Conservation (phyloP, 2,113 vertebrate species). For the Plectropomus leopardus region DNA sequence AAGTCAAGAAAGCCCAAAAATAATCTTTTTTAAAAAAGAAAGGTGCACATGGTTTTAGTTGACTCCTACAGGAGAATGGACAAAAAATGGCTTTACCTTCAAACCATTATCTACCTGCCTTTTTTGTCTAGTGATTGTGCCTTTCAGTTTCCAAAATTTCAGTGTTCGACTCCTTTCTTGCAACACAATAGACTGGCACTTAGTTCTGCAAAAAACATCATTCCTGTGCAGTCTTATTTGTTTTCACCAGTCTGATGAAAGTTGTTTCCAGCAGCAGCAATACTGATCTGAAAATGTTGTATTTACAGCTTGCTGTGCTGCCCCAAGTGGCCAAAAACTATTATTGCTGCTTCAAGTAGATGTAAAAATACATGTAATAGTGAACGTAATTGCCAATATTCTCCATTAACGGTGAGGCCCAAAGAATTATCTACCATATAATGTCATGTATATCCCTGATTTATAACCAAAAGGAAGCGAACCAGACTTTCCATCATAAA, state of each 20-base stretch:
- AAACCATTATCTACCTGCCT: background rate
- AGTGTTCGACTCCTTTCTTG: too few relatives aligned
- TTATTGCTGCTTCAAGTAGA: background rate
- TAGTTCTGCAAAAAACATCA: background rate
- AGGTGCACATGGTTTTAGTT: background rate
- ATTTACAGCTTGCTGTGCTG: background rate
- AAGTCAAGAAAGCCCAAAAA: too few relatives aligned
- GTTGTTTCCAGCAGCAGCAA: background rate
- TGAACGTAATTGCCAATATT: background rate
- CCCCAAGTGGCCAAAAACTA: background rate
- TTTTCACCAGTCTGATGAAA: background rate
- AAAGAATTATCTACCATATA: background rate
- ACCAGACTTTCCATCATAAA: background rate
- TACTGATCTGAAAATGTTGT: background rate
- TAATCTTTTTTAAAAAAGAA: too few relatives aligned
- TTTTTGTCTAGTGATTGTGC: background rate
- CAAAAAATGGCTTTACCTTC: background rate
- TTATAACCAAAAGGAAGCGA: background rate
- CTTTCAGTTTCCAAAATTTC: background rate
- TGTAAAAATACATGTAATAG: background rate
- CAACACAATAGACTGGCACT: background rate
- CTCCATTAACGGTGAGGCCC: background rate
- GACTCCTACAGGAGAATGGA: too few relatives aligned
- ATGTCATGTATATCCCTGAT: background rate
- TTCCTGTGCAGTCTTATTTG: background rate